Conservation (phyloP, 2,888 invertebrate species). For the Habrosyne pyritoides region DNA sequence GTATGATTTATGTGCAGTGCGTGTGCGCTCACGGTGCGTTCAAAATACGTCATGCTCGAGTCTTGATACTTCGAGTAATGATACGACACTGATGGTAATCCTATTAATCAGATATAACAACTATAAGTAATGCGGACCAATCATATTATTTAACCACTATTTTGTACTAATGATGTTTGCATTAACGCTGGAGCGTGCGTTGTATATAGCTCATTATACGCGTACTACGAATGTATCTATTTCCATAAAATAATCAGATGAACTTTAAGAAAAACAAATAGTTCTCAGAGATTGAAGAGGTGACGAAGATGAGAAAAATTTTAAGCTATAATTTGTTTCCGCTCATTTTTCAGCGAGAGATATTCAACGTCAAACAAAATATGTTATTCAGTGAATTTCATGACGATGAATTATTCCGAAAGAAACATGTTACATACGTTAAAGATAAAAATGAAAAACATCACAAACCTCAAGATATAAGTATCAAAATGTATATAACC, state of each 20-base stretch:
- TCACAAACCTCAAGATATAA: background rate
- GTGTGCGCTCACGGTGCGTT: background rate
- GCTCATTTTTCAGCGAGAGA: slow-evolving; percentile 48
- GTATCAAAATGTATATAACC: background rate
- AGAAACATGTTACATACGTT: background rate
- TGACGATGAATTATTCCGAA: slow-evolving; percentile 4
- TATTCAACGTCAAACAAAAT: slow-evolving; percentile 48
- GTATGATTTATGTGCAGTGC: background rate
- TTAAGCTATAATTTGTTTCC: slow-evolving; percentile 42
- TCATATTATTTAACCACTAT: no score
- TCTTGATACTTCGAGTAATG: no score
- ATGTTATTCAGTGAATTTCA: slow-evolving; percentile 39
- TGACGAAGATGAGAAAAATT: slow-evolving; percentile 47
- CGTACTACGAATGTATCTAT: background rate
- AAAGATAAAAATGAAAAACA: background rate
- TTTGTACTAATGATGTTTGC: no score
- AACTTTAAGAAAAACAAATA: slow-evolving; percentile 22
- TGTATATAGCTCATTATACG: no score
- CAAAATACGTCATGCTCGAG: background rate
- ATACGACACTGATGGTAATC: background rate
- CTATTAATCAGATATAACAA: background rate
- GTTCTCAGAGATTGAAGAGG: slow-evolving; percentile 18
- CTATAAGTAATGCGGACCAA: background rate
- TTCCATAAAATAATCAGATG: slow-evolving; percentile 5
- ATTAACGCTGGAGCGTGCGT: no score